These are phyloP conservation scores for Folsomia manolachei DNA, from an alignment of 2,888 invertebrate genomes.

Conservation along the genomic window DNA sequence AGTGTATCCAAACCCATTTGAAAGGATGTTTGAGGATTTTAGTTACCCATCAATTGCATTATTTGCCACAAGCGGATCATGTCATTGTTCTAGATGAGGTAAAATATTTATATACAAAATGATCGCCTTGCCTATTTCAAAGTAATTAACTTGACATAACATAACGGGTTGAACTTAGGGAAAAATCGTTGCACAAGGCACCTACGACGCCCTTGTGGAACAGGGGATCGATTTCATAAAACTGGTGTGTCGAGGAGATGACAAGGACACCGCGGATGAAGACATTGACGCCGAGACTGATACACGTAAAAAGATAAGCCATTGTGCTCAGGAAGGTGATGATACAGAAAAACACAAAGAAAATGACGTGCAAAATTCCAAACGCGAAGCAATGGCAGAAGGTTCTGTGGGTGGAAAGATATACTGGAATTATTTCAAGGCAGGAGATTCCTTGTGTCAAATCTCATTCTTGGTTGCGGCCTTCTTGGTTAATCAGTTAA, in stretches of 20 bases:
- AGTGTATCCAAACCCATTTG: constrained; percentile 68
- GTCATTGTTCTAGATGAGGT: constrained; percentile 42
- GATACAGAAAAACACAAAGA: constrained; percentile 19
- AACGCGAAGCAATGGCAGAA: constrained; percentile 38
- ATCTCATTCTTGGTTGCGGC: constrained; percentile 54
- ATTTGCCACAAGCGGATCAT: constrained; percentile 50
- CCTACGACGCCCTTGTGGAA: constrained; percentile 60
- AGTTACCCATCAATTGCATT: constrained; percentile 61
- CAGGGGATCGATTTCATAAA: constrained; percentile 51
- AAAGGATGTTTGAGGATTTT: constrained; percentile 69
- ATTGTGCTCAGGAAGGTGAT: neutral
- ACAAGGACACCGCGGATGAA: constrained; percentile 1
- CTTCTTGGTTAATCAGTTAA: constrained; percentile 53
- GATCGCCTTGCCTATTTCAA: too few relatives aligned
- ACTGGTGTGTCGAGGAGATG: constrained; percentile 22
- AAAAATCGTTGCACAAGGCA: constrained; percentile 62
- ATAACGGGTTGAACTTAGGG: constrained; percentile 51
- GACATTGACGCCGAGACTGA: too few relatives aligned
- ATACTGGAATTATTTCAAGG: constrained; percentile 56
- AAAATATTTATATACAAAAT: neutral
- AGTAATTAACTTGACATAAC: too few relatives aligned
- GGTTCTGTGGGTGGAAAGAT: constrained; percentile 45
- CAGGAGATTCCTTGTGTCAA: constrained; percentile 41
- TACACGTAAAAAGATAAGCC: too few relatives aligned
- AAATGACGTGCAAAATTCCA: constrained; percentile 22